phyloP scores from a whole-genome alignment of 35 echinoderm and acorn worm species.

The Amphiura filiformis region DNA sequence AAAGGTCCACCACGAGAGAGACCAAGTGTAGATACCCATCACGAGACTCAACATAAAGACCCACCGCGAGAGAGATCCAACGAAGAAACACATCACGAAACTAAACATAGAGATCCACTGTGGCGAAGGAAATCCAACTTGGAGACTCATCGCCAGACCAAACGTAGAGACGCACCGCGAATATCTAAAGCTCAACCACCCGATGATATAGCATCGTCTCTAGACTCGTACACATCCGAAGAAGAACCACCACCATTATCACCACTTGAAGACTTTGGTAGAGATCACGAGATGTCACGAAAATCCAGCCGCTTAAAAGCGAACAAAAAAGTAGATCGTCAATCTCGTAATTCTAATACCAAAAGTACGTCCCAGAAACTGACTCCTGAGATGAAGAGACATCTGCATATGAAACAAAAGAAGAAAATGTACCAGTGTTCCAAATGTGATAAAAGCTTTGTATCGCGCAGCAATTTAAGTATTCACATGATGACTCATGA shows the following conservation, averaged over 20 bases:
- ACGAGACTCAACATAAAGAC: too few relatives aligned
- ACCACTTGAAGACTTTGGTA: too few relatives aligned
- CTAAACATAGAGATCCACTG: too few relatives aligned
- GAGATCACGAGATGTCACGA: too few relatives aligned
- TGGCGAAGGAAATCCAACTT: too few relatives aligned
- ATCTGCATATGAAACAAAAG: neutral
- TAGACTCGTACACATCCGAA: neutral
- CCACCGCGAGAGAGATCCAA: too few relatives aligned
- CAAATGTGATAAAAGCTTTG: neutral
- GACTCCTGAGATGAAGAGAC: neutral
- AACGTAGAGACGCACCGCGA: neutral
- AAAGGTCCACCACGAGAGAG: neutral
- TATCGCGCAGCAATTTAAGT: neutral
- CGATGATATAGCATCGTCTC: neutral
- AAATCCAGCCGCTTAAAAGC: neutral
- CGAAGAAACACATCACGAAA: too few relatives aligned
- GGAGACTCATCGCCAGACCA: too few relatives aligned
- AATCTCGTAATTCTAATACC: neutral
- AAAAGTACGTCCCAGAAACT: neutral
- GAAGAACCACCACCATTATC: neutral
- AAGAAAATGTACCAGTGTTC: neutral
- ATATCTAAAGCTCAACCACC: neutral
- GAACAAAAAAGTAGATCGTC: neutral
- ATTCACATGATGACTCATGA: neutral
- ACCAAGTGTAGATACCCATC: too few relatives aligned